A percentile compares a stretch with the other conserved stretches of the same genome.
Evolutionary conservation across 2,797 vertebrate species (phyloP).

Genomic region (Chloroceryle amazona): DNA sequence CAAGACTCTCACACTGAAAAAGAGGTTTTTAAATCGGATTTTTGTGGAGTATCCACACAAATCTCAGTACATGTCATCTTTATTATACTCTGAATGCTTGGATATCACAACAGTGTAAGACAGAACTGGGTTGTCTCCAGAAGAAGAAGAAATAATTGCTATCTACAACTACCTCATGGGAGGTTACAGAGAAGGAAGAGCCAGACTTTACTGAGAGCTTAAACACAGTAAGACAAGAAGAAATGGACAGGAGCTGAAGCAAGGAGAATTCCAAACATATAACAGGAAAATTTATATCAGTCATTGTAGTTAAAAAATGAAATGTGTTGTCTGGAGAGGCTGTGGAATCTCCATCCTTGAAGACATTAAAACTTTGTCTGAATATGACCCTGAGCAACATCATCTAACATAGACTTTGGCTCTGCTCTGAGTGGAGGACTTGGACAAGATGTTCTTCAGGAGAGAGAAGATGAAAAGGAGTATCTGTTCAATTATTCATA

Average conservation of each 20-base stretch:
- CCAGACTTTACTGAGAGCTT: background rate
- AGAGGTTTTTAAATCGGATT: background rate
- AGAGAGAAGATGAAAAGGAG: background rate
- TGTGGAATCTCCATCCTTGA: background rate
- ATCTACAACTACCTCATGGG: background rate
- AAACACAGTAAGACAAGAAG: background rate
- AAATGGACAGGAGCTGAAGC: background rate
- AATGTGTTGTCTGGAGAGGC: background rate
- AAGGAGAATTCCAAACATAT: background rate
- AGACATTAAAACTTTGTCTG: background rate
- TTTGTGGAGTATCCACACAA: constrained; percentile 7
- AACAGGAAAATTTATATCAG: background rate
- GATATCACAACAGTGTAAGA: background rate
- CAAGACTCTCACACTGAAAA: background rate
- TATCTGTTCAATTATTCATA: background rate
- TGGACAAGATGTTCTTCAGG: background rate
- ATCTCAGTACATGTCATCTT: background rate
- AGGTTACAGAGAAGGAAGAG: background rate
- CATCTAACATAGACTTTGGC: background rate
- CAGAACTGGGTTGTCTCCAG: background rate
- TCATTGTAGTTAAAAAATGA: background rate
- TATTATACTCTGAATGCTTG: background rate
- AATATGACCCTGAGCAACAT: background rate
- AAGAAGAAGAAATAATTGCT: background rate
- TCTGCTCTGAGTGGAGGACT: background rate